phyloP scores from a whole-genome alignment of 2,797 vertebrate genomes.

The Lutra lutra region DNA sequence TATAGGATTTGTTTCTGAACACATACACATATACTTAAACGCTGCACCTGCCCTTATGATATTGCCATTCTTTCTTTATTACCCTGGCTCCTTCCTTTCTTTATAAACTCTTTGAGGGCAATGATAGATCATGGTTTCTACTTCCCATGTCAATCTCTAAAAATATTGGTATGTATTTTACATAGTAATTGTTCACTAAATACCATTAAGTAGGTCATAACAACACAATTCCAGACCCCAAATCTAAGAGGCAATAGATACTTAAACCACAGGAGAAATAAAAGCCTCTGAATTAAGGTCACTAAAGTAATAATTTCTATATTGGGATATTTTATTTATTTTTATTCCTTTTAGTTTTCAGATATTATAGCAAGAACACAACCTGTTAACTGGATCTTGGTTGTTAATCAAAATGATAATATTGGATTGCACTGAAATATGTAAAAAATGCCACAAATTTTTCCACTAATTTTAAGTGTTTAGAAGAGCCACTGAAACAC shows the following conservation, averaged over 20 bases:
- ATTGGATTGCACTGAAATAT: neutral
- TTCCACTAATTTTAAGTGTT: neutral
- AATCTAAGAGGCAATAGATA: neutral
- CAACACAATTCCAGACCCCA: neutral
- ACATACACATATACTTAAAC: neutral
- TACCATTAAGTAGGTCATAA: neutral
- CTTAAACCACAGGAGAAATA: neutral
- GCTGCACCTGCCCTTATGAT: neutral
- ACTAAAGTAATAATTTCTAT: neutral
- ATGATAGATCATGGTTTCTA: neutral
- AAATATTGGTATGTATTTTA: neutral
- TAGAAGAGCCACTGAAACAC: neutral
- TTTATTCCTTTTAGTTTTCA: neutral
- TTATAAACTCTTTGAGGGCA: neutral
- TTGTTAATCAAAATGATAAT: neutral
- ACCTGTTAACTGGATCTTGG: neutral
- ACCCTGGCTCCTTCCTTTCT: neutral
- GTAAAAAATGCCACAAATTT: neutral
- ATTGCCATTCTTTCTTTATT: neutral
- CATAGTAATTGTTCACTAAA: neutral
- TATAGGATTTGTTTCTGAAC: neutral
- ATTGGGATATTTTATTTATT: neutral
- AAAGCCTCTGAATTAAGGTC: conserved; percentile 18
- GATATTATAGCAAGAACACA: neutral
- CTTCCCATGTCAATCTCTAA: neutral